Base-by-base conservation (phyloP, 92 coral and sea anemone genomes). In the Muricea muricata region DNA sequence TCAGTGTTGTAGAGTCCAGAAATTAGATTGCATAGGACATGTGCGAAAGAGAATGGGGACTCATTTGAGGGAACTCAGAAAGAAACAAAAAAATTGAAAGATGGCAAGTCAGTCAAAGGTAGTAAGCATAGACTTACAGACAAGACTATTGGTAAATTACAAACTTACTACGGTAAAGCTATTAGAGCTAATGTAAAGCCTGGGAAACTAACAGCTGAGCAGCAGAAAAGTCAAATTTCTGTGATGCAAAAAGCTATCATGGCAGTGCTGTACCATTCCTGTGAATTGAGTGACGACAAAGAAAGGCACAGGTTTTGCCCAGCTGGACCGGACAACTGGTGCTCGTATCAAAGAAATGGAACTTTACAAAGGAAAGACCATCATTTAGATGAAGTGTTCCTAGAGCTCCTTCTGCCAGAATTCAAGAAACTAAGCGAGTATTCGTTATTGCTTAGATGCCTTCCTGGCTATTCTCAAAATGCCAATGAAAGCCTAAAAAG, bases 381-480 rank as follows among this genome's bases (percentile, higher is more conserved):
- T 58, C 65, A 85, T 52, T 68, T 85, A 25, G 71, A 85, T 28
- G 75, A 70, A 18, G 79, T 85, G 41, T 85, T 85, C 55, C 17
- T 77, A 65, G 65, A 85, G n/a, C 50, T 32, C 58, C 65, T 82
- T 32, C 65, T 82, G 18, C 86, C 86, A 26, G 54, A 50, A 20
- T 82, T 67, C 30, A 66, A 31, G 32, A 78, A 79, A 33, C 86
- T 69, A 66, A 82, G 86, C 50, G 67, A 82, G 12, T 67, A 66
- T 8, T 67, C 71, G 35, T 60, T 85, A 65, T 50, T 85, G 33
- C 80, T 76, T 55, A 72, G 77, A 14, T 75, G 88, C 58, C 81
- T 73, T 30, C 82, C 82, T 26, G 83, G 83, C 25, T 74, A 74
- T 71, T 75, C 83, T 20, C 88, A 84, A 73, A 84, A 84, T 74